Evolutionary conservation across 2,888 invertebrate genomes (phyloP), one percentile per base, ranked within the genome.

Genomic region (Crepidodera aurea): DNA sequence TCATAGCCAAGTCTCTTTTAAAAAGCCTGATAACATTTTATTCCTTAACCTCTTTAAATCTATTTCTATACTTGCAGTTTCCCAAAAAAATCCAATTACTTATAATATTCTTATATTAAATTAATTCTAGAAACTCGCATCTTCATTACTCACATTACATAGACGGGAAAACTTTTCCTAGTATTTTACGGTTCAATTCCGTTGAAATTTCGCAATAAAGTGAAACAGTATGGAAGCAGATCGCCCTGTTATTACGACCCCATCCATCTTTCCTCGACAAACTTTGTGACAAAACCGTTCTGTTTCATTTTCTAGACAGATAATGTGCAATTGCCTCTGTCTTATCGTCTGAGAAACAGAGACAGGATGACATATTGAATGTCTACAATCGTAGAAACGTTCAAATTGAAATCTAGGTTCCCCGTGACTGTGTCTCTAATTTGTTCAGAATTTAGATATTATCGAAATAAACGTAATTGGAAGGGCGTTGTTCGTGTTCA

Each of bases 171-270:
- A 40, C 7, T 40, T 40, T 40, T 1, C 8, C 10, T 10, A 18
- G 16, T 40, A 40, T 40, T 40, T 40, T 40, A 40, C 18, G 40
- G 40, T 15, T 40, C 40, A 10, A 40, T 40, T 51, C 15, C 4
- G 25, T 25, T 25, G 34, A n/a, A 53, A 37, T 37, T 37, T 53
- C 25, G 53, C 53, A 22, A 37, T 19, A 53, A 37, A 37, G 37
- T 25, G 16, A 37, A 51, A 37, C 18, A 51, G 34, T 13, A 34
- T 34, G 34, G 34, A 34, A 34, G 34, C 40, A 40, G 40, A 34
- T 34, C 34, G 32, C 32, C n/a, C n/a, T 37, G 15, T 37, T 37
- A 37, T 37, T 37, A 37, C 37, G 16, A 10, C 10, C 18, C 10
- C 40, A 40, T 40, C 40, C 18, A 40, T 40, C 40, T 40, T 40